Evolutionary conservation across 37 sponge, comb jelly and placozoan species (phyloP), one percentile per base, ranked within the genome.

Genomic region (Chondrilla cf. caribensis): DNA sequence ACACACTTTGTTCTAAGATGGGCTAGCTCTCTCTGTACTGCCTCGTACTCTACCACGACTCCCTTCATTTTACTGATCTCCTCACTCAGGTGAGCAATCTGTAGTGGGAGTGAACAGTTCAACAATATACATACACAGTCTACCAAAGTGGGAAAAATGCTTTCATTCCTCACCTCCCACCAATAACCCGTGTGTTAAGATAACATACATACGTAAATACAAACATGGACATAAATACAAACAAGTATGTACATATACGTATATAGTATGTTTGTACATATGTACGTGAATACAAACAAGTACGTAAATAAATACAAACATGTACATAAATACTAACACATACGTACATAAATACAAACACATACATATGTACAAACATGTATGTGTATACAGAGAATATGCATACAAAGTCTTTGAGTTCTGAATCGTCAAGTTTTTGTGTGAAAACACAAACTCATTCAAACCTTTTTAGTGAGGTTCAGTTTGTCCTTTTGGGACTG

Each of bases 351-450:
- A n/a, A n/a, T n/a, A n/a, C 15, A 62, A 5, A 28, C 15, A 62
- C 64, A 62, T 62, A 62, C 64, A n/a, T 62, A 62, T 62, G 64
- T 62, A 15, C 64, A n/a, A 62, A 62, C 64, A 62, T 62, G 22
- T 28, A n/a, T 62, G 7, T 62, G 29, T 62, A 62, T 62, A 15
- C 15, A 62, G 6, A 62, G 6, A 15, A 28, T 15, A 62, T 31
- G 22, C 71, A 70, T 38, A 38, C 37, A 37, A 70, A 38, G 38
- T 8, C 21, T n/a, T n/a, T n/a, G n/a, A n/a, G n/a, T n/a, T n/a
- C n/a, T n/a, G n/a, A n/a, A n/a, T n/a, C n/a, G n/a, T n/a, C n/a
- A n/a, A n/a, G n/a, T n/a, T n/a, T n/a, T n/a, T n/a, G n/a, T n/a
- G n/a, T n/a, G n/a, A n/a, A n/a, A n/a, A n/a, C n/a, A n/a, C n/a